These are phyloP conservation scores for Microtus richardsoni DNA, from an alignment of 2,113 vertebrate genomes.

Conservation along the genomic window DNA sequence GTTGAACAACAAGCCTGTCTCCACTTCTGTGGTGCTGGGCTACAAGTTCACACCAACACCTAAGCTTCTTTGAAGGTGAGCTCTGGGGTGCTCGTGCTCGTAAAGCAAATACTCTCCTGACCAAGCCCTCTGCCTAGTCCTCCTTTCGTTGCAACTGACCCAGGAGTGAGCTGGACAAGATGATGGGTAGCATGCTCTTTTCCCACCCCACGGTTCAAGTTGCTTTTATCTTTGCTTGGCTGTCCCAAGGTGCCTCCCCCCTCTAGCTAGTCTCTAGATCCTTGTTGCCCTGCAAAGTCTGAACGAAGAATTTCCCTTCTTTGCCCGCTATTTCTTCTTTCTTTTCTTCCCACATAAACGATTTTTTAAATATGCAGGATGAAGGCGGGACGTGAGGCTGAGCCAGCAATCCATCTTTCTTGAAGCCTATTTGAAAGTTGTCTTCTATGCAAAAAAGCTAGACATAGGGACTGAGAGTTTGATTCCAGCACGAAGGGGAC, in stretches of 20 bases:
- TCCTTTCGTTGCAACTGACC: background rate
- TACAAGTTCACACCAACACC: background rate
- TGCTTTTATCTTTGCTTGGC: too few relatives aligned
- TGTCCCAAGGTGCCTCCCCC: background rate
- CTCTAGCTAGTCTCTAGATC: background rate
- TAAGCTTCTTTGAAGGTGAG: background rate
- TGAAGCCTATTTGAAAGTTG: slow-evolving; percentile 36
- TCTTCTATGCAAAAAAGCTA: background rate
- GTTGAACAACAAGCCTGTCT: background rate
- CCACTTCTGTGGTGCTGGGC: background rate
- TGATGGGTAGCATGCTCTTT: background rate
- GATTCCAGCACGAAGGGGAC: slow-evolving; percentile 41
- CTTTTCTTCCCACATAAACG: background rate
- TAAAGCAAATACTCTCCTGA: background rate
- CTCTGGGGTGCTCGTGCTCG: background rate
- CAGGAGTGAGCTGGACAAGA: background rate
- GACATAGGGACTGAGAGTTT: slow-evolving; percentile 53
- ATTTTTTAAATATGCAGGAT: background rate
- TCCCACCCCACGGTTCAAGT: too few relatives aligned
- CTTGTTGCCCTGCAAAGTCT: background rate
- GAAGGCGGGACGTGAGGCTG: background rate
- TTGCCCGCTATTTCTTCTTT: background rate
- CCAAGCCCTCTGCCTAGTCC: background rate
- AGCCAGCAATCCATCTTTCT: slow-evolving; percentile 64
- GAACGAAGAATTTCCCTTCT: background rate